A percentile compares a stretch with the other conserved stretches of the same genome.
Evolutionary conservation across 2,797 vertebrate genomes (phyloP).

Genomic region (Anolis apletophallus): DNA sequence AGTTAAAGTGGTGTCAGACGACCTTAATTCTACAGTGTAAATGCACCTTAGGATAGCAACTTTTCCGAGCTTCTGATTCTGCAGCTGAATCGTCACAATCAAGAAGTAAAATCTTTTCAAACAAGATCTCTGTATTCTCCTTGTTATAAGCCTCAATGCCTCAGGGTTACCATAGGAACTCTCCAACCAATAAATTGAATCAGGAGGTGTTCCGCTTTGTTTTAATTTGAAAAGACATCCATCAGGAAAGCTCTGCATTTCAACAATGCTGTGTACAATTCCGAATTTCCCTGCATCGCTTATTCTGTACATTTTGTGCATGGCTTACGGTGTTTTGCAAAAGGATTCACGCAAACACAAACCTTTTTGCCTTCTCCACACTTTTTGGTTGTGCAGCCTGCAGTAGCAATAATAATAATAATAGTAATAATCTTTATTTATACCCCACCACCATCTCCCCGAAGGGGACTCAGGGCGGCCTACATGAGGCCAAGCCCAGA

Average conservation of each 20-base stretch:
- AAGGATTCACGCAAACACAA: too few relatives aligned
- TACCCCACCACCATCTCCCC: too few relatives aligned
- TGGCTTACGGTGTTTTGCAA: background rate
- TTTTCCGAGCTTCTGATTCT: slow-evolving; percentile 10
- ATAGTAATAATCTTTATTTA: too few relatives aligned
- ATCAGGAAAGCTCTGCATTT: background rate
- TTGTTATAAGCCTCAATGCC: slow-evolving; percentile 26
- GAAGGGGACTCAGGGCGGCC: too few relatives aligned
- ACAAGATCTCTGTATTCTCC: slow-evolving; percentile 63
- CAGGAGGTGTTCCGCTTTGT: slow-evolving; percentile 39
- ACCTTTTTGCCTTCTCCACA: too few relatives aligned
- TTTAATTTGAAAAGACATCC: slow-evolving; percentile 57
- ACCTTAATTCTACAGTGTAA: too few relatives aligned
- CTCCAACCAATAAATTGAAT: slow-evolving; percentile 48
- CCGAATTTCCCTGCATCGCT: background rate
- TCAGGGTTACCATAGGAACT: slow-evolving; percentile 71
- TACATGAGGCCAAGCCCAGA: too few relatives aligned
- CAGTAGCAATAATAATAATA: too few relatives aligned
- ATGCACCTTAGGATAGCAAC: too few relatives aligned
- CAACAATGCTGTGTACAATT: background rate
- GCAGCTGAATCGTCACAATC: slow-evolving; percentile 37
- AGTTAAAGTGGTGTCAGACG: too few relatives aligned
- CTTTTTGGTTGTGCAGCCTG: too few relatives aligned
- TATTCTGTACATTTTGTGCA: background rate
- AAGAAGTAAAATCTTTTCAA: slow-evolving; percentile 58